phyloP scores from a whole-genome alignment of 2,113 vertebrate species.

The Solea senegalensis region DNA sequence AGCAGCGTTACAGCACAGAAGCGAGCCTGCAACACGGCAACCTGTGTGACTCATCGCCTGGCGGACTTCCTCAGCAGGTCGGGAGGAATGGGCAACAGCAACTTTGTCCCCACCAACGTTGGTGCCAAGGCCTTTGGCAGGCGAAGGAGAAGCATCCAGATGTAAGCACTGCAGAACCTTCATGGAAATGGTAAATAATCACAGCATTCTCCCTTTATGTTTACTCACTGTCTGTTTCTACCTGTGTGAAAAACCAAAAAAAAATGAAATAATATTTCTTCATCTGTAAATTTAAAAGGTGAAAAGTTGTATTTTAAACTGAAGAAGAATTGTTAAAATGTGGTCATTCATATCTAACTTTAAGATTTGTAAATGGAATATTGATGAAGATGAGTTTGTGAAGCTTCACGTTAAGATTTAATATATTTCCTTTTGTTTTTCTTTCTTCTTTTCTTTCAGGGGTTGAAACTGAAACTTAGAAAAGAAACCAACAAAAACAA shows the following conservation, averaged over 20 bases:
- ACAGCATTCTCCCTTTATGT: background rate
- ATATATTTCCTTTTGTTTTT: background rate
- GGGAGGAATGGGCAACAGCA: constrained; percentile 88
- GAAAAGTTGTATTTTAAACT: too few relatives aligned
- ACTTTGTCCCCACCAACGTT: constrained; percentile 91
- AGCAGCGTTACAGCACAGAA: constrained; percentile 90
- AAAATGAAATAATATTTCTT: background rate
- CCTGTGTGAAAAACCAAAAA: background rate
- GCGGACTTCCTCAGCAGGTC: constrained; percentile 93
- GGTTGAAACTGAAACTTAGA: constrained; percentile 77
- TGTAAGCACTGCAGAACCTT: constrained; percentile 68
- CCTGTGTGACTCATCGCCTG: constrained; percentile 94
- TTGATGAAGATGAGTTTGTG: background rate
- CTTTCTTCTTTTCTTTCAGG: constrained; percentile 60
- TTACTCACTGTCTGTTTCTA: background rate
- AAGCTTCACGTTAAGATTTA: background rate
- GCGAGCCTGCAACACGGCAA: constrained; percentile 94
- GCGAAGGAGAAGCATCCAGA: constrained; percentile 85
- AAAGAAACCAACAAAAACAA: constrained; percentile 62
- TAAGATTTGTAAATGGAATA: background rate
- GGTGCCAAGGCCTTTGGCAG: constrained; percentile 91
- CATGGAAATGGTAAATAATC: constrained; percentile 73
- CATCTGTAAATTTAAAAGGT: too few relatives aligned
- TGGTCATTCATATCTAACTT: too few relatives aligned
- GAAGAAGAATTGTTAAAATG: too few relatives aligned